Percentiles rank a stretch among this genome's conserved stretches.
Evolutionary conservation across 2,888 invertebrate species (phyloP).

Genomic region (Pyrrhia umbra): DNA sequence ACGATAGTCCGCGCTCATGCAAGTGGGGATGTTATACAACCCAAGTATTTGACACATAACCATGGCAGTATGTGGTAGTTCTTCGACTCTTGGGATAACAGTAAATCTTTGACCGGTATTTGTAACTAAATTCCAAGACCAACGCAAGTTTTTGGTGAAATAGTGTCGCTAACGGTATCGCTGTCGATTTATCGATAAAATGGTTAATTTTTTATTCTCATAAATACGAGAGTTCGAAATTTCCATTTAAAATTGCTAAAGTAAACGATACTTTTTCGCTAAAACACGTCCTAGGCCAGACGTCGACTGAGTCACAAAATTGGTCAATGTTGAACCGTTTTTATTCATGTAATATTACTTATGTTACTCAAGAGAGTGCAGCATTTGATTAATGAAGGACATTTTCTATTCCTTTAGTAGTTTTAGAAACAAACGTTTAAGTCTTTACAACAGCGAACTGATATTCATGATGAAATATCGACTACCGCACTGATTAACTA

Average conservation of each 20-base stretch:
- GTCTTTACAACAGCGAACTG: no score
- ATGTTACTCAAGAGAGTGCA: background rate
- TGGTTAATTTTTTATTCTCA: no score
- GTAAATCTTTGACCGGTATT: background rate
- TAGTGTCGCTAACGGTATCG: background rate
- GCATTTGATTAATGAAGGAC: background rate
- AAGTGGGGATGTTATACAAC: constrained; percentile 57
- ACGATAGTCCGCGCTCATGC: constrained; percentile 33
- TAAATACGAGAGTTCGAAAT: no score
- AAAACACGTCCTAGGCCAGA: background rate
- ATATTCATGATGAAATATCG: no score
- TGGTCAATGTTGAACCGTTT: constrained; percentile 1
- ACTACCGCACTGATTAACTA: no score
- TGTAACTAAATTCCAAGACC: background rate
- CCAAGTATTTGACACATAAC: constrained; percentile 7
- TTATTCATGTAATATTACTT: background rate
- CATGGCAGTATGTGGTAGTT: background rate
- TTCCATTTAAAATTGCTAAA: no score
- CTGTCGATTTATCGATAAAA: background rate
- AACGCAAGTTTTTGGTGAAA: background rate
- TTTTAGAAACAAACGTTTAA: no score
- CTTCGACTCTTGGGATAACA: background rate
- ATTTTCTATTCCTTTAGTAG: no score
- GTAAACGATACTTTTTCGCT: no score
- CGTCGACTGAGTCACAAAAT: background rate